Base-by-base conservation (phyloP, 2,888 invertebrate species). In the Hemicrepidius hirtus region DNA sequence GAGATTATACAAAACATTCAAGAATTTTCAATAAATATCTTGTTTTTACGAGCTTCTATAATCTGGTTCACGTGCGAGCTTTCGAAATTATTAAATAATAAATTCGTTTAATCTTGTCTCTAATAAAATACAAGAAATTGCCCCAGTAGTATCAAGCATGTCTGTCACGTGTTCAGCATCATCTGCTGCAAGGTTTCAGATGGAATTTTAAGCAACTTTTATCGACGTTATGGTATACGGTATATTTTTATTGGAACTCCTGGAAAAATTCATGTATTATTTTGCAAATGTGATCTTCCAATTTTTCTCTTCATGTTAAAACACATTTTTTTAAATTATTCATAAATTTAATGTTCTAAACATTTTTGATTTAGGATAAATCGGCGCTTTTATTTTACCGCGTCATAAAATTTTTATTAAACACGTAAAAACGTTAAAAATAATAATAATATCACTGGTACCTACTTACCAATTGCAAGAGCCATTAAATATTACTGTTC, bases 151-250 rank as follows among this genome's bases (percentile, higher is more conserved):
- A 62, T 71, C 46, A 50, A 28, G 68, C 24, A 73, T 68, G 63
- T 65, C 64, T 18, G 68, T 64, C 72, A 73, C 72, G 72, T 57
- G 28, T 65, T 46, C 28, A 53, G 67, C 55, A 72, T 72, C 72
- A 72, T 72, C 67, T 72, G 72, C 63, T 63, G 67, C 44, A 50
- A 73, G 64, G 18, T 63, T 49, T 41, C 63, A 63, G 13, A 57
- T 46, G 37, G 72, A 68, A 73, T 73, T 68, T 73, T 65, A 73
- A 73, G 63, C 57, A 63, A 63, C 62, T 60, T 32, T 49, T 63
- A 57, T 62, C 57, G 63, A 66, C 49, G 24, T 59, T 65, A 41
- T 57, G 44, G 67, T 59, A 59, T 40, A 66, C 41, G n/a, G 35
- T 13, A 60, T 44, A 60, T 60, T 60, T 68, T 68, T 60, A 49